Percentiles rank a stretch among this genome's conserved stretches.
These are phyloP conservation scores for Euspilapteryx auroguttella DNA, from an alignment of 2,888 invertebrate genomes.

Conservation along the genomic window DNA sequence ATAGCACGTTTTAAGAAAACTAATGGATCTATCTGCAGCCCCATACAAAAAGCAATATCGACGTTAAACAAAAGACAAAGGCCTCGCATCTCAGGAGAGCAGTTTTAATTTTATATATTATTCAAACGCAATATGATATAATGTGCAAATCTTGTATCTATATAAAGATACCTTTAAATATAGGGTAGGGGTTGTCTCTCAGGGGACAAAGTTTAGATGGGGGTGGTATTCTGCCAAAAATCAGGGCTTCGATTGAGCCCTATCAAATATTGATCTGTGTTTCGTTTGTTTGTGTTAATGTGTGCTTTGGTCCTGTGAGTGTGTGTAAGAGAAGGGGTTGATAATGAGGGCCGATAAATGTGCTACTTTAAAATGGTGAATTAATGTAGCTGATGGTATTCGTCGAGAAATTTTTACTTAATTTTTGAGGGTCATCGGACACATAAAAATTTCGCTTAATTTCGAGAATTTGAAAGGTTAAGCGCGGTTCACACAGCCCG, in stretches of 20 bases:
- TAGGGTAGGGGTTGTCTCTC: slow-evolving; percentile 28
- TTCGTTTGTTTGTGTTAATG: slow-evolving; percentile 8
- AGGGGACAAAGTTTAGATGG: slow-evolving; percentile 35
- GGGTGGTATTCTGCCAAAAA: slow-evolving; percentile 29
- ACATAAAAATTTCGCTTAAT: too few species aligned
- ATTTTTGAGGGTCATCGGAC: too few species aligned
- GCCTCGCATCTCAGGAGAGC: slow-evolving; percentile 19
- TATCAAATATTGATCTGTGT: slow-evolving; percentile 12
- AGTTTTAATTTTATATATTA: slow-evolving; percentile 34
- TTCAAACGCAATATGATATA: slow-evolving; percentile 17
- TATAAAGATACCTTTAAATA: slow-evolving; percentile 11
- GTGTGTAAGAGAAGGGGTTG: slow-evolving; percentile 9
- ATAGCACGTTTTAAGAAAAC: too few species aligned
- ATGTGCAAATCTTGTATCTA: slow-evolving; percentile 29
- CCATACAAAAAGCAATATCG: too few species aligned
- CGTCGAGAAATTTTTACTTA: too few species aligned
- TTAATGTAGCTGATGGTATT: too few species aligned
- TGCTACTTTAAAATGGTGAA: not conserved
- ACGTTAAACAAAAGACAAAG: too few species aligned
- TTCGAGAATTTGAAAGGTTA: too few species aligned
- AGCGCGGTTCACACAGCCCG: too few species aligned
- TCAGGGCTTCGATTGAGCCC: slow-evolving; percentile 20
- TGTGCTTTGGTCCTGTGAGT: slow-evolving; percentile 10
- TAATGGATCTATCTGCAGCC: too few species aligned
- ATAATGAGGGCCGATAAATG: not conserved